phyloP scores from a whole-genome alignment of 2,113 vertebrate genomes.

The Micromys minutus region DNA sequence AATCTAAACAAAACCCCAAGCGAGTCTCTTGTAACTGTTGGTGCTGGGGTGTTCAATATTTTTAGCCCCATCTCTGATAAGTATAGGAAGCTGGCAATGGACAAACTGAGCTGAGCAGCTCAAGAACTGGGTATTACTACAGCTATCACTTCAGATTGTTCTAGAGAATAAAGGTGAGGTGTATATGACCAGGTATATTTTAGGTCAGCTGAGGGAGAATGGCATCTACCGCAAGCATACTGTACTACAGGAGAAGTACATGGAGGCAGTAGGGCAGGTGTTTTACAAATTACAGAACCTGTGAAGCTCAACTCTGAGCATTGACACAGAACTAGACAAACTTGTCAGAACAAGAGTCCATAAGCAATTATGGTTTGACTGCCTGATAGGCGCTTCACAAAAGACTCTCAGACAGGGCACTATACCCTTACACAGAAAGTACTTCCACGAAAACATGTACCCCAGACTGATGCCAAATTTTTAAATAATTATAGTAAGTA shows the following conservation, averaged over 20 bases:
- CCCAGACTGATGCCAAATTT: neutral
- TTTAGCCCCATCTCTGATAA: neutral
- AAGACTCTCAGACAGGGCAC: neutral
- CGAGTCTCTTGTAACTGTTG: neutral
- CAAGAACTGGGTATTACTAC: neutral
- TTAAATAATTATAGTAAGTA: neutral
- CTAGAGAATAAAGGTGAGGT: neutral
- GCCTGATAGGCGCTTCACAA: neutral
- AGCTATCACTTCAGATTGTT: neutral
- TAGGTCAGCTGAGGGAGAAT: neutral
- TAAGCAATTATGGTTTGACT: neutral
- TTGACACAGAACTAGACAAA: neutral
- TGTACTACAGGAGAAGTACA: neutral
- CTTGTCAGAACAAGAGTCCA: neutral
- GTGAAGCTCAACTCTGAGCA: neutral
- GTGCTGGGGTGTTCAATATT: neutral
- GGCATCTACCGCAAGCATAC: neutral
- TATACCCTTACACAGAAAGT: neutral
- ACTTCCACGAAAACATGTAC: neutral
- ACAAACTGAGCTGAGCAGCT: neutral
- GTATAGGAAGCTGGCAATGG: neutral
- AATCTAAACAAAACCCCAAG: neutral
- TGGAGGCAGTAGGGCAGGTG: rapidly evolving
- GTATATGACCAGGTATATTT: neutral
- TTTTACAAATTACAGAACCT: neutral